Conservation (phyloP, 2,797 vertebrate genomes). For the Sus cebifrons region DNA sequence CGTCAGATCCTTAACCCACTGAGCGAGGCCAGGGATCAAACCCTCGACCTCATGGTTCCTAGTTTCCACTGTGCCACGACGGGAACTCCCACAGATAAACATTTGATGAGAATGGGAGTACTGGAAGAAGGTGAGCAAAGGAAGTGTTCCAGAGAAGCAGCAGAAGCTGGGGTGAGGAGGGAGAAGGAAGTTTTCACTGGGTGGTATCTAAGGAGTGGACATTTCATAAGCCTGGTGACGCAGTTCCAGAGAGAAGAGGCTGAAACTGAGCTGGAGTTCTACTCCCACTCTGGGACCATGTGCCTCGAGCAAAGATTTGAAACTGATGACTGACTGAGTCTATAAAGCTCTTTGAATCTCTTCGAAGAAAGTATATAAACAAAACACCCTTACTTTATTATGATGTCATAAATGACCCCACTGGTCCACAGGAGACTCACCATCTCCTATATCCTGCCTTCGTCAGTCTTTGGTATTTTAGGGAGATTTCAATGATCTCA, state of each 20-base stretch:
- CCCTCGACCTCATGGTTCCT: too few relatives aligned
- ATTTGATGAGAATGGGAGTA: constrained; percentile 17
- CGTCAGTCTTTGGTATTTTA: constrained; percentile 79
- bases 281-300: not conserved
- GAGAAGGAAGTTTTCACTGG: not conserved
- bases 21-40: too few relatives aligned
- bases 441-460: constrained; percentile 71
- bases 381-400: constrained; percentile 63
- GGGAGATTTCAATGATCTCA: constrained; percentile 85
- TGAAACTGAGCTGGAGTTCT: not conserved
- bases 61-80: too few relatives aligned
- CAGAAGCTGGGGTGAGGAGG: not conserved
- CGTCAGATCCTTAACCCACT: too few relatives aligned
- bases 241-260: not conserved
- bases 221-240: not conserved
- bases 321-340: constrained; percentile 23
- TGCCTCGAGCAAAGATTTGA: not conserved
- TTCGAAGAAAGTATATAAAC: constrained; percentile 18
- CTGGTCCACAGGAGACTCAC: constrained; percentile 63
- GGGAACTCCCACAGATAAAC: not conserved
- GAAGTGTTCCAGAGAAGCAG: constrained; percentile 28
- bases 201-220: not conserved
- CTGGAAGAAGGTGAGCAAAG: constrained; percentile 46
- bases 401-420: constrained; percentile 61
- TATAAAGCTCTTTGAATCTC: constrained; percentile 28